These are phyloP conservation scores for Halcyon leucocephala DNA, from an alignment of 2,797 vertebrate species.

Conservation along the genomic window DNA sequence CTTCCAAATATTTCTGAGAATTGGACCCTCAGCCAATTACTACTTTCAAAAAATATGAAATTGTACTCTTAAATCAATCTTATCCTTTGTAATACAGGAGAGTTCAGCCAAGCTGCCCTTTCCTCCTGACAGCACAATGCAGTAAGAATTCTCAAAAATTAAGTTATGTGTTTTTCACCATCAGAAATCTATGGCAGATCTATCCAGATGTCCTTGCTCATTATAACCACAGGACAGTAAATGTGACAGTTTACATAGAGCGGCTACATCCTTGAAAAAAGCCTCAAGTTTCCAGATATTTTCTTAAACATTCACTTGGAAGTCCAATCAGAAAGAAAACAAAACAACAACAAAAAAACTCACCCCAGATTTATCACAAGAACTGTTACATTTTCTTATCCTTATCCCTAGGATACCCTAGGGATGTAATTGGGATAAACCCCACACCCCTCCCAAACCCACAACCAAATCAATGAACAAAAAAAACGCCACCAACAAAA, in stretches of 20 bases:
- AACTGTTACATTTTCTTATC: neutral
- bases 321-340: neutral
- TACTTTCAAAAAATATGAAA: neutral
- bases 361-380: neutral
- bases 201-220: neutral
- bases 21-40: neutral
- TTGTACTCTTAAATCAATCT: neutral
- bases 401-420: neutral
- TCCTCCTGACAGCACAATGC: neutral
- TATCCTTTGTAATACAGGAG: neutral
- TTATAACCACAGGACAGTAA: neutral
- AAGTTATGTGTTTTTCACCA: neutral
- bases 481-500: neutral
- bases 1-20: neutral
- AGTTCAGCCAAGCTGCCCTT: neutral
- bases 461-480: neutral
- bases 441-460: neutral
- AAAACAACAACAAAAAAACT: fast-evolving
- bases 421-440: neutral
- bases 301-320: neutral
- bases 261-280: neutral
- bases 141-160: neutral
- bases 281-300: neutral
- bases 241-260: neutral
- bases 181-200: neutral